Conservation (phyloP, 2,797 vertebrate genomes). For the Macropodus opercularis region DNA sequence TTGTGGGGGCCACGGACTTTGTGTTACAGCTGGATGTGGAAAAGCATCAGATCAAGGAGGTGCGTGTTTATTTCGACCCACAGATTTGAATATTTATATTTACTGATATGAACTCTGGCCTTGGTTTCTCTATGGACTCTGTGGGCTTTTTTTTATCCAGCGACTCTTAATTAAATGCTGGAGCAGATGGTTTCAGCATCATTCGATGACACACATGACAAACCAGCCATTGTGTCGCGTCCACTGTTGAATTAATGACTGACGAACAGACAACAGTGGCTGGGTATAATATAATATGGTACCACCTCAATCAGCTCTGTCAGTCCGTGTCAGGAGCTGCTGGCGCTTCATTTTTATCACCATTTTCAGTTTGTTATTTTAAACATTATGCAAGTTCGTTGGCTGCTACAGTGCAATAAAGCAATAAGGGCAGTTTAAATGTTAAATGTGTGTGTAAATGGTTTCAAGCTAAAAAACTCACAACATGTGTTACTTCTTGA, state of each 20-base stretch:
- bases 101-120: neutral
- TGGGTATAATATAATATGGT: neutral
- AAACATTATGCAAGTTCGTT: no score
- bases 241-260: slow-evolving; percentile 3
- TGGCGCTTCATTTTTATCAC: no score
- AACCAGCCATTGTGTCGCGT: slow-evolving; percentile 3
- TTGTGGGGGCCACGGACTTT: slow-evolving; percentile 68
- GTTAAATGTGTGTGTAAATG: no score
- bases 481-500: neutral
- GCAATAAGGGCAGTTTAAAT: no score
- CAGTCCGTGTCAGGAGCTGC: no score
- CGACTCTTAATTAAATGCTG: slow-evolving; percentile 17
- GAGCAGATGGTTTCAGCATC: slow-evolving; percentile 28
- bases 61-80: slow-evolving; percentile 37
- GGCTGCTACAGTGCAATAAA: no score
- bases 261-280: neutral
- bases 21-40: slow-evolving; percentile 64
- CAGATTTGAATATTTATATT: neutral
- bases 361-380: no score
- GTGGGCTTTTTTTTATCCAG: neutral
- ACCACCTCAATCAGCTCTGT: no score
- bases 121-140: no score
- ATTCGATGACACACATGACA: neutral
- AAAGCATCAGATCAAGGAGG: slow-evolving; percentile 57
- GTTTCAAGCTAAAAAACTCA: no score